These are phyloP conservation scores for Donacobius atricapilla DNA, from an alignment of 2,113 vertebrate species.

Conservation along the genomic window DNA sequence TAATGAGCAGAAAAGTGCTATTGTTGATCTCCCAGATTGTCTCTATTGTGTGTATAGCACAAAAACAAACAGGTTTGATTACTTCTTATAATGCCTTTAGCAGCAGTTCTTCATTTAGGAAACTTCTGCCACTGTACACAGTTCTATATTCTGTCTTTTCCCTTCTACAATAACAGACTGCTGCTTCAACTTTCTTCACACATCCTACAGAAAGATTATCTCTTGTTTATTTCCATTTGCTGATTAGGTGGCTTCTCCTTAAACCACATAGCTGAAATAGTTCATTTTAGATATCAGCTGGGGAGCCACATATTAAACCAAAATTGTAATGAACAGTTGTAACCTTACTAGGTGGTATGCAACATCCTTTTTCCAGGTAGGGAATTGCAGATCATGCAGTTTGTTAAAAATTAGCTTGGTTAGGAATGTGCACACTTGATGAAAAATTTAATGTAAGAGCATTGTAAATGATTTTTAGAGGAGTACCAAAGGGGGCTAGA, in stretches of 20 bases:
- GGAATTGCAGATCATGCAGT: background rate
- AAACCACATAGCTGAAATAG: background rate
- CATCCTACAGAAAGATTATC: rapidly evolving
- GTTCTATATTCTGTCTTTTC: background rate
- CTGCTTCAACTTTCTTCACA: background rate
- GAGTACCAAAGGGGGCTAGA: background rate
- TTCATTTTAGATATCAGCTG: background rate
- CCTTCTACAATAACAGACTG: background rate
- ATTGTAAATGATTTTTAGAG: rapidly evolving
- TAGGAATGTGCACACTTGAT: background rate
- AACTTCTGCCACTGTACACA: background rate
- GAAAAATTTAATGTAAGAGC: background rate
- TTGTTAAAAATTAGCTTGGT: background rate
- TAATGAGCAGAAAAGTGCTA: background rate
- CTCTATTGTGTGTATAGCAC: background rate
- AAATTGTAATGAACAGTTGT: background rate
- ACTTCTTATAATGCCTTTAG: background rate
- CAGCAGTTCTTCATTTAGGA: background rate
- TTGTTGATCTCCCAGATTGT: background rate
- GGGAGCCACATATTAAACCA: background rate
- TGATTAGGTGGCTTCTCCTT: background rate
- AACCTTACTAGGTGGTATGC: background rate
- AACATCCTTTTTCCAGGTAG: background rate
- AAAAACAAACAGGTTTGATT: background rate
- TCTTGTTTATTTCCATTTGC: background rate